These are phyloP conservation scores for Rapana venosa DNA, from an alignment of 2,888 invertebrate species.

Conservation along the genomic window DNA sequence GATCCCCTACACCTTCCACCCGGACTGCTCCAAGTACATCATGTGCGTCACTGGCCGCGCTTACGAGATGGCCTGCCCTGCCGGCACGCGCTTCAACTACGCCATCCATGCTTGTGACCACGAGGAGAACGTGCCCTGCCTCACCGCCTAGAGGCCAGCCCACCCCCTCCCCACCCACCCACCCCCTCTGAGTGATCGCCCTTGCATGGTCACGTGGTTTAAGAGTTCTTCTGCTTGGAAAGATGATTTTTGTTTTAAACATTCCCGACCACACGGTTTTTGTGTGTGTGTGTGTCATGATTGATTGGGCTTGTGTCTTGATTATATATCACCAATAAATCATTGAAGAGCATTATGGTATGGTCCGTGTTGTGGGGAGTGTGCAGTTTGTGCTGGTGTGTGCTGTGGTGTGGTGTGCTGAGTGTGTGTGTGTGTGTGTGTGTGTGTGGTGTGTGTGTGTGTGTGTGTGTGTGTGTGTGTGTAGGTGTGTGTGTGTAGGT, in stretches of 20 bases:
- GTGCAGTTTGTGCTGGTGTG: neutral
- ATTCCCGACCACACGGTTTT: too few species aligned
- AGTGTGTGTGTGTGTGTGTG: conserved; percentile 12
- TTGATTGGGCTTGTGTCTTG: neutral
- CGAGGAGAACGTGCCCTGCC: conserved; percentile 6
- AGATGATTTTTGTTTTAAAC: neutral
- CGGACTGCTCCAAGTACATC: conserved; percentile 45
- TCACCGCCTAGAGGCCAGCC: neutral
- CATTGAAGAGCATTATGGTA: neutral
- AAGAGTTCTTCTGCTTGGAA: too few species aligned
- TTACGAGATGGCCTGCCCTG: conserved; percentile 38
- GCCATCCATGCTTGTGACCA: conserved; percentile 23
- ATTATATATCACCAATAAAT: neutral
- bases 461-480: too few species aligned
- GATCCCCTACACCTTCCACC: conserved; percentile 15
- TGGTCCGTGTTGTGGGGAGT: neutral
- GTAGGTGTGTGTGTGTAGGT: too few species aligned
- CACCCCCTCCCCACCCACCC: too few species aligned
- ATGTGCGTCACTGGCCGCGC: conserved; percentile 42
- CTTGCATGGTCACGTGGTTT: too few species aligned
- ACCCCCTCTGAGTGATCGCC: too few species aligned
- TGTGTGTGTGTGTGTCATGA: neutral
- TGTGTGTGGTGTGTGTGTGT: conserved; percentile 8
- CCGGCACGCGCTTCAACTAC: conserved; percentile 28
- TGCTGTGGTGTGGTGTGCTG: conserved; percentile 14